These are phyloP conservation scores for Brachionus rubens DNA, from an alignment of 1,140 invertebrate species.

Conservation along the genomic window DNA sequence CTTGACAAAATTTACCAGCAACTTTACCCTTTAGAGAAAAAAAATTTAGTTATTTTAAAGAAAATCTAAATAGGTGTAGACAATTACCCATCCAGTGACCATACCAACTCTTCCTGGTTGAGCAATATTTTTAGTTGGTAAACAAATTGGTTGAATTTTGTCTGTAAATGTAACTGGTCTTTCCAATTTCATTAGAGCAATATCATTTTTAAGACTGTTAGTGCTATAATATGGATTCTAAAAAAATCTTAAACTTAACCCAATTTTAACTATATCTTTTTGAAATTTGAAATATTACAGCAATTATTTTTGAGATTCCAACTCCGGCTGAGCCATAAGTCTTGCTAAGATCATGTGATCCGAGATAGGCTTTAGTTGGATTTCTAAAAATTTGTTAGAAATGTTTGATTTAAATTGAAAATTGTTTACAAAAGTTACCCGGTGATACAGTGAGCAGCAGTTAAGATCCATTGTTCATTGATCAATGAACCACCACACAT, in stretches of 20 bases:
- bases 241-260: too few relatives aligned
- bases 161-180: constrained; percentile 62
- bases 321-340: neutral
- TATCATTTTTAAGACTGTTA: constrained; percentile 63
- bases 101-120: constrained; percentile 19
- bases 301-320: neutral
- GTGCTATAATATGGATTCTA: constrained; percentile 49
- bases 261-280: too few relatives aligned
- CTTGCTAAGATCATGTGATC: constrained; percentile 5
- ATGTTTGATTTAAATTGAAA: neutral
- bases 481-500: constrained; percentile 33
- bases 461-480: constrained; percentile 30
- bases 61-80: neutral
- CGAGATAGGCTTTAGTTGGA: constrained; percentile 2
- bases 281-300: too few relatives aligned
- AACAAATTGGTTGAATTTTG: constrained; percentile 67
- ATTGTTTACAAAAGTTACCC: neutral
- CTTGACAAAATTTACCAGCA: neutral
- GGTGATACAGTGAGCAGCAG: constrained; percentile 29
- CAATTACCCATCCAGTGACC: constrained; percentile 40
- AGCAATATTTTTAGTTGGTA: constrained; percentile 59
- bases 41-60: neutral
- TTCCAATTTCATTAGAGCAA: constrained; percentile 64
- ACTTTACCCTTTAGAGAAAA: neutral
- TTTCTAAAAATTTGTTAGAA: neutral